Evolutionary conservation across 2,797 vertebrate species (phyloP).

Genomic region (Molossus alvarezi): DNA sequence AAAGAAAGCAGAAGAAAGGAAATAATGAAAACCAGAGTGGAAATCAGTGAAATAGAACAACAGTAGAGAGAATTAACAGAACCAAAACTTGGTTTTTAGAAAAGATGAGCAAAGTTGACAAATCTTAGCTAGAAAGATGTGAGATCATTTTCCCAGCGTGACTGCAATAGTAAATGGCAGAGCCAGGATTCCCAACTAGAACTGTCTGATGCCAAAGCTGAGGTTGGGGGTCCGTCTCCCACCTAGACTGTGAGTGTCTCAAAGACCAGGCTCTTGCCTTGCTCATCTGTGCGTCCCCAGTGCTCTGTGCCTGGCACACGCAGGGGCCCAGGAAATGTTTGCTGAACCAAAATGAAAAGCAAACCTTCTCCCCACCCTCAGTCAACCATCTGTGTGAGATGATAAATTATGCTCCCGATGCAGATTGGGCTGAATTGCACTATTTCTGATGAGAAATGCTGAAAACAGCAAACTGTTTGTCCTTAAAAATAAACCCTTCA

Average conservation of each 20-base stretch:
- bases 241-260: neutral
- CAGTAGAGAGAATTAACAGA: constrained; percentile 31
- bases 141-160: constrained; percentile 43
- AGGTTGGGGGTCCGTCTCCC: neutral
- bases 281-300: neutral
- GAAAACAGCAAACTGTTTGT: constrained; percentile 85
- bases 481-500: constrained; percentile 83
- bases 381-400: constrained; percentile 84
- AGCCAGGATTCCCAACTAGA: neutral
- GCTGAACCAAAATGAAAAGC: constrained; percentile 77
- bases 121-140: constrained; percentile 12
- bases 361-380: constrained; percentile 73
- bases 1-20: constrained; percentile 3
- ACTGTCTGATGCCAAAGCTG: neutral
- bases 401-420: constrained; percentile 85
- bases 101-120: constrained; percentile 24
- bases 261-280: neutral
- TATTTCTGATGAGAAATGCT: constrained; percentile 86
- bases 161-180: neutral
- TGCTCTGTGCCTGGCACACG: constrained; percentile 41
- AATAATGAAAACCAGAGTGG: constrained; percentile 32
- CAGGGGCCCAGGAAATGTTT: constrained; percentile 72
- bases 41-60: constrained; percentile 42
- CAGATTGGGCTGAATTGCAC: constrained; percentile 85
- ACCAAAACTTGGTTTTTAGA: neutral